Evolutionary conservation across 2,113 vertebrate species (phyloP), one percentile per base, ranked within the genome.

Genomic region (Tenrec ecaudatus): DNA sequence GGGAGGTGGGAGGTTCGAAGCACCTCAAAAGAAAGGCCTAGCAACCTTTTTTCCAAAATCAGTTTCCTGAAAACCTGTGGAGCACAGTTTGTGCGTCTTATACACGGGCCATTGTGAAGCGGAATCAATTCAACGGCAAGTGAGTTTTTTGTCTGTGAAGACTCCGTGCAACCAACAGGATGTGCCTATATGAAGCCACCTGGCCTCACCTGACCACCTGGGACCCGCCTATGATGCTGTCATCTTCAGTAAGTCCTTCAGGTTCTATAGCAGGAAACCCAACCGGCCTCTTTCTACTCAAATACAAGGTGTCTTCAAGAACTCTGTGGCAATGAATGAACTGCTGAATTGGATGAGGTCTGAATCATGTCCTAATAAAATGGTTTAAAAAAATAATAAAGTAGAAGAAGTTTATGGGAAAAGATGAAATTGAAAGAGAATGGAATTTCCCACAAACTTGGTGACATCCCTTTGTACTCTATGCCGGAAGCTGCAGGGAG

Each of bases 111-210:
- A 20, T 29, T 73, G n/a, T 33, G n/a, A 36, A 31, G 19, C 20
- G 17, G n/a, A 73, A 73, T 73, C 17, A 17, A 33, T 22, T n/a
- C 31, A 15, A 6, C 7, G n/a, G n/a, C n/a, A 33, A n/a, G 16
- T 20, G n/a, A 15, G 3, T 10, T 64, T 64, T 31, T n/a, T 16
- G 40, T 29, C 75, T 77, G 27, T 3, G 5, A 29, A 79, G n/a
- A 33, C 14, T 2, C 2, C 8, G 33, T 0, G 14, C 33, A 53
- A n/a, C 47, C 9, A 2, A 0, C 0, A 86, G 25, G 12, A 79
- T 33, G 53, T 19, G 23, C 71, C 11, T 4, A 6, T 47, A 23
- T 22, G 68, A 17, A 47, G 62, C 73, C 31, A 20, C 33, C 82
- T 43, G 14, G 10, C 29, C 9, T 6, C 20, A 20, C 66, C 38